A percentile compares a stretch with the other conserved stretches of the same genome.
These are phyloP conservation scores for Plecotus auritus DNA, from an alignment of 2,113 vertebrate genomes.

Conservation along the genomic window DNA sequence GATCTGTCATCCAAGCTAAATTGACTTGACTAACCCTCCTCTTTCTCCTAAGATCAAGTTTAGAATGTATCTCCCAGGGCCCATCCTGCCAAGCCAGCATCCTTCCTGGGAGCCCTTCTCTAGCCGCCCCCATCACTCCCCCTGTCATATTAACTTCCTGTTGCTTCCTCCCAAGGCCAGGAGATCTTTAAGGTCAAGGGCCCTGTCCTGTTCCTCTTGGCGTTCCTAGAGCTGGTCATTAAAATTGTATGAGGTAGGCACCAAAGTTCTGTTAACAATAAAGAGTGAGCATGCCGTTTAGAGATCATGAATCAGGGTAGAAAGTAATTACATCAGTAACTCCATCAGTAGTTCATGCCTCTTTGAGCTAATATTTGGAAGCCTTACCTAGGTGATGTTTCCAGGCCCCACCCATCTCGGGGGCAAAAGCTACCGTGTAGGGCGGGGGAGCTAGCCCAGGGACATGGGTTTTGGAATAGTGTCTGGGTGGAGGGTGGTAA, in stretches of 20 bases:
- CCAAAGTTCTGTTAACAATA: background rate
- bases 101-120: background rate
- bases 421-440: background rate
- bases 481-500: background rate
- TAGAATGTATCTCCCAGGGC: background rate
- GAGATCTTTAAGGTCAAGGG: background rate
- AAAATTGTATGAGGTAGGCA: background rate
- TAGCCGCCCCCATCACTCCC: background rate
- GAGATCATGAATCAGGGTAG: background rate
- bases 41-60: background rate
- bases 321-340: background rate
- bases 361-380: background rate
- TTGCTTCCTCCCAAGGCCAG: background rate
- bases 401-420: too few relatives aligned
- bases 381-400: background rate
- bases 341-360: background rate
- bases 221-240: background rate
- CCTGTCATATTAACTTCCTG: background rate
- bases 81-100: background rate
- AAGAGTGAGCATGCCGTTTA: background rate
- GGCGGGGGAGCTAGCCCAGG: rapidly evolving
- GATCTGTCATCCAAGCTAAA: background rate
- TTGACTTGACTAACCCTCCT: background rate
- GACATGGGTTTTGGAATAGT: background rate
- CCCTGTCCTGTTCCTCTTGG: background rate